Base-by-base conservation (phyloP, 2,888 invertebrate genomes). In the Exocentrus adspersus region DNA sequence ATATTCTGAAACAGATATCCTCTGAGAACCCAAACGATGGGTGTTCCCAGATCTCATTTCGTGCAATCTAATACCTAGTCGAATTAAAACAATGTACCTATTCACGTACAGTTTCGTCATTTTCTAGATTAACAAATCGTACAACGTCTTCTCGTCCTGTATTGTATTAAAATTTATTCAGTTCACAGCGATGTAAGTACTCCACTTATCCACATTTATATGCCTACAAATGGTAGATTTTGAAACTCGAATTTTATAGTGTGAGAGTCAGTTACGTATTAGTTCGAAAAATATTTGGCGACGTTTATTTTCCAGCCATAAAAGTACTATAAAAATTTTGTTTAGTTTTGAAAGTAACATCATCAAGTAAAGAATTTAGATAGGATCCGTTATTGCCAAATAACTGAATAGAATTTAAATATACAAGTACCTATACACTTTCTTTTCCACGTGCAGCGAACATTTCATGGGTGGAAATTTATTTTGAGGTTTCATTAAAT, bases 61-160 rank as follows among this genome's bases (percentile, higher is more conserved):
- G 17, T 14, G 16, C 41, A 54, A 42, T 9, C 10, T 14, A 20
- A 20, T 42, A n/a, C n/a, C n/a, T n/a, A 14, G 54, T 24, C 42
- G 9, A 54, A 53, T 41, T 21, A 54, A 53, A 54, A 54, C 53
- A 54, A 41, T 45, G 30, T 50, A 30, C 19, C 43, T 56, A 43
- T 28, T 56, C 56, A 45, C 56, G 56, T 45, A 45, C 19, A 45
- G 19, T 56, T 56, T 28, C 56, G 10, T 45, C 43, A 56, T 4
- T 45, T 56, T 9, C 30, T 12, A 42, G 28, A 56, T 45, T 28
- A 56, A 56, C 43, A 45, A 56, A 43, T 45, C 28, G 28, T 45
- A 45, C 20, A 37, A 14, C 56, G 45, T 28, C 28, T 28, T 14
- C 28, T 17, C 12, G 14, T 45, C 16, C 2, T 16, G 30, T 50